Evolutionary conservation across 2,797 vertebrate genomes (phyloP), one percentile per base, ranked within the genome.

Genomic region (Octomys mimax): DNA sequence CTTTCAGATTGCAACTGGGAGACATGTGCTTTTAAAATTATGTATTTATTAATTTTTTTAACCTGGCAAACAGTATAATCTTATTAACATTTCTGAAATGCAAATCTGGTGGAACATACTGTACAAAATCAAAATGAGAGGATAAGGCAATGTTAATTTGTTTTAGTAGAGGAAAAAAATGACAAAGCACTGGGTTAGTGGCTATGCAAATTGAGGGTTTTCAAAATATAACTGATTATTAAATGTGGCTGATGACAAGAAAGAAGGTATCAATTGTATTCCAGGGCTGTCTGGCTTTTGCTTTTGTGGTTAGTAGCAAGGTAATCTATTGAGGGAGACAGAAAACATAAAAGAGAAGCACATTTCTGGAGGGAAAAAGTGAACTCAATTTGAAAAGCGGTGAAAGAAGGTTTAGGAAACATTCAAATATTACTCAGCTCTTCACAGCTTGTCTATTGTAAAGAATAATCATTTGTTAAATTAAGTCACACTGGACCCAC

Each of bases 381-480:
- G 42, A 89, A 22, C 70, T 95, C 64, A 68, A 70, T 92, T 31
- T 70, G 28, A 54, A 19, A 91, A 70, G 22, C 59, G 13, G 81
- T 82, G 46, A 96, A 92, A 94, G 8, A 36, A 42, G 18, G 19
- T 39, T 89, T 86, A 89, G 46, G 70, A 88, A 77, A 54, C 52
- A 91, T 89, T 92, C 73, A 66, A 52, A 89, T 6, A 12, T 26
- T n/a, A 42, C 11, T 61, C 73, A 54, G 39, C 46, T 42, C 49
- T 75, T 80, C 31, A 36, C 1, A 12, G 24, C 18, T 77, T 91
- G 81, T 85, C 62, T 88, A 42, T 82, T 93, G 26, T 68, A 54
- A 82, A 81, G 33, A 70, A 61, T 42, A 70, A 73, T 71, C 59
- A 66, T 62, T 61, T 4, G 18, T 88, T 52, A 39, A 61, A 88